These are phyloP conservation scores for Carollia perspicillata DNA, from an alignment of 2,113 vertebrate genomes.

Conservation along the genomic window DNA sequence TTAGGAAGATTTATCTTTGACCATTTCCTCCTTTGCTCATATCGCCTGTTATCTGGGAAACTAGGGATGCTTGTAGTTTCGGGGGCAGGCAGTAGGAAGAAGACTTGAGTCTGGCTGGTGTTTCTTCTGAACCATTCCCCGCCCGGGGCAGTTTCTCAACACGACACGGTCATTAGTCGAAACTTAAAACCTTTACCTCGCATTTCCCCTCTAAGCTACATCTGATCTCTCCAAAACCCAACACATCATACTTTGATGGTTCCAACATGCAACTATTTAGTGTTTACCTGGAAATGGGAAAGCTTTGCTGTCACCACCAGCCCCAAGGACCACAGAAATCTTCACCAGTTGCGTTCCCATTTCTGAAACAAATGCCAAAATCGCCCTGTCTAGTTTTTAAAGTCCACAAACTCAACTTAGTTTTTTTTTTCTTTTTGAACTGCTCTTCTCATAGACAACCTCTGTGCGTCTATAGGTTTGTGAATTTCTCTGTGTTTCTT, in stretches of 20 bases:
- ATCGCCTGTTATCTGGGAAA: neutral
- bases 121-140: slow-evolving; percentile 21
- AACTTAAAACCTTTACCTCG: slow-evolving; percentile 36
- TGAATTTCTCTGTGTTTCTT: slow-evolving; percentile 38
- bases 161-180: slow-evolving; percentile 1
- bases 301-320: slow-evolving; percentile 79
- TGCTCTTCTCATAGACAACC: slow-evolving; percentile 52
- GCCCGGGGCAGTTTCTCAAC: slow-evolving; percentile 5
- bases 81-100: neutral
- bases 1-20: neutral
- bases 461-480: slow-evolving; percentile 13
- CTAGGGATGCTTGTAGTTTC: neutral
- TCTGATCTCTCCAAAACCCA: slow-evolving; percentile 68
- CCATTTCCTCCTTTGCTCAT: neutral
- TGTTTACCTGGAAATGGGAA: slow-evolving; percentile 78
- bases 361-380: slow-evolving; percentile 81
- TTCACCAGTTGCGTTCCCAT: slow-evolving; percentile 79
- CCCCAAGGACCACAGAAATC: slow-evolving; percentile 80
- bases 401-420: slow-evolving; percentile 68
- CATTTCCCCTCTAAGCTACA: slow-evolving; percentile 49
- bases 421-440: slow-evolving; percentile 59
- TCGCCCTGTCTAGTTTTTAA: slow-evolving; percentile 78
- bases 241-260: slow-evolving; percentile 53
- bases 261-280: slow-evolving; percentile 75
- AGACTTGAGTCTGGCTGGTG: neutral